A percentile compares a stretch with the other conserved stretches of the same genome.
Evolutionary conservation across 2,888 invertebrate genomes (phyloP).

Genomic region (Entomobrya proxima): DNA sequence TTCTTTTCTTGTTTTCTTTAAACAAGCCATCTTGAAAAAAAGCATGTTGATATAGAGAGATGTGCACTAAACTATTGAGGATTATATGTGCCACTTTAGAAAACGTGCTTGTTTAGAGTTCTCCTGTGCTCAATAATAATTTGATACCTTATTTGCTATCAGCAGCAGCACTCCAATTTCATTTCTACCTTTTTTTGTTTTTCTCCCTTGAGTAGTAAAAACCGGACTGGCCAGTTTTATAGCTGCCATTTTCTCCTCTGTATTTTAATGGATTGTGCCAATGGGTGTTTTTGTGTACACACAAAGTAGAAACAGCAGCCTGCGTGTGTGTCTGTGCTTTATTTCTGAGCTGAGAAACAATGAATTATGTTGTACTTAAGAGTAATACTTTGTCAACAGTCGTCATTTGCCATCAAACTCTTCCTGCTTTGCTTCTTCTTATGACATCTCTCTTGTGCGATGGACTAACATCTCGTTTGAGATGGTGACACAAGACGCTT

Average conservation of each 20-base stretch:
- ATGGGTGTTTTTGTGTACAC: too few species aligned
- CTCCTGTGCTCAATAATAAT: neutral
- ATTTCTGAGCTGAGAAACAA: neutral
- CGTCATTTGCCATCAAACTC: neutral
- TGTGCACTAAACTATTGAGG: too few species aligned
- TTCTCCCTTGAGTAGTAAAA: conserved; percentile 9
- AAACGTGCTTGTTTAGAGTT: conserved; percentile 4
- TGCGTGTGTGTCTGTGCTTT: neutral
- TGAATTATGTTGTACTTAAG: conserved; percentile 36
- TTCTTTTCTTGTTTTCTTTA: too few species aligned
- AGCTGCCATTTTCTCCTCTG: neutral
- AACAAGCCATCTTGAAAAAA: too few species aligned
- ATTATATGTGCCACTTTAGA: too few species aligned
- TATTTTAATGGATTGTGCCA: neutral
- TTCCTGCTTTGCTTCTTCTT: neutral
- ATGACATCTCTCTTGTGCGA: conserved; percentile 15
- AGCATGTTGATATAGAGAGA: too few species aligned
- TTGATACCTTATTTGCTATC: conserved; percentile 1
- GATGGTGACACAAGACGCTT: neutral
- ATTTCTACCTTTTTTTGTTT: neutral
- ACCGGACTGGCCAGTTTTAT: neutral
- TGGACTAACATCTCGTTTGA: too few species aligned
- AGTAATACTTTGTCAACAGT: conserved; percentile 28
- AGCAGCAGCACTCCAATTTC: conserved; percentile 21
- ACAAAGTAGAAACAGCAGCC: neutral